Base-by-base conservation (phyloP, 2,888 invertebrate species). In the Strigamia crassipes region DNA sequence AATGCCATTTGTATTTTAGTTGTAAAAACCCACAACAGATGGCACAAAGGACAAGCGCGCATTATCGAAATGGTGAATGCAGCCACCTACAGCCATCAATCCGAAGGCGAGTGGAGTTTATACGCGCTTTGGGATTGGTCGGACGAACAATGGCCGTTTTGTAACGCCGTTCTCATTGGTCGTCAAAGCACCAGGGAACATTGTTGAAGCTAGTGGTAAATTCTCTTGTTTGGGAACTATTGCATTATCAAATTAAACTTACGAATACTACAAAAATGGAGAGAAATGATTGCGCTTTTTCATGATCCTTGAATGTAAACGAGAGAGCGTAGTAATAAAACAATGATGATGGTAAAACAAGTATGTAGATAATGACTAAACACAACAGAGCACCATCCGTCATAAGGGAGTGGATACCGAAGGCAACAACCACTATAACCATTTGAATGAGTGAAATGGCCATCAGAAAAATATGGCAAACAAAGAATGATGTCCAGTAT, bases 271-370 rank as follows among this genome's bases (percentile, higher is more conserved):
- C 86, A 6, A 87, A 31, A 5, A 85, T 84, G 8, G 86, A 85
- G 77, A 86, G 77, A 18, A 94, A 92, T 83, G 93, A 92, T 86
- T 94, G 93, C 0, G 94, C 94, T 5, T 94, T 93, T 86, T 95
- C 95, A 89, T 92, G 92, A 86, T 93, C 93, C 87, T 94, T 92
- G 87, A 95, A 95, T 80, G 94, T 90, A 86, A 94, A 95, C 38
- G 94, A 94, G 46, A 93, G 89, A 84, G 93, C 92, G 0, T 94
- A 93, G 85, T 92, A 92, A 86, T 93, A 93, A 84, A 95, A 89
- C 78, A 94, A 92, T 84, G 93, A 92, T 23, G 93, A 91, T 3
- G 94, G 93, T 85, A 93, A 92, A 88, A 93, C 94, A 9, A 94
- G 88, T 0, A 86, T n/a, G 82, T 85, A 86, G 31, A 86, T 66